A percentile compares a stretch with the other conserved stretches of the same genome.
Conservation (phyloP, 92 coral and sea anemone genomes). For the Chrysogorgia sp. region DNA sequence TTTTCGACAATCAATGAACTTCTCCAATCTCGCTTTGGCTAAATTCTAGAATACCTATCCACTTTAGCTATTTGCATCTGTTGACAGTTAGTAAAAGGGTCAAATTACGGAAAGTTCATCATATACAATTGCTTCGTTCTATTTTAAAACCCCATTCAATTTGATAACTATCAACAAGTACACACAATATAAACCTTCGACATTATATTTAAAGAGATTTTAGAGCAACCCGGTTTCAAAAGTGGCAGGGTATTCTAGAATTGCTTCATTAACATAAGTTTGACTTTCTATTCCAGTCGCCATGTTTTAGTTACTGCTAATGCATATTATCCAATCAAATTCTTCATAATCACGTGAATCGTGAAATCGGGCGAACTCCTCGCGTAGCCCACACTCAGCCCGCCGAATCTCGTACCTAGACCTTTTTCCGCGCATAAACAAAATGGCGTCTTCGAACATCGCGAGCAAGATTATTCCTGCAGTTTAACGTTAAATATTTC, state of each 20-base stretch:
- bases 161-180: no score
- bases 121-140: no score
- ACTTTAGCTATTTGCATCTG: no score
- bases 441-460: slow-evolving; percentile 18
- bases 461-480: neutral
- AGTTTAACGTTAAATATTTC: slow-evolving; percentile 27
- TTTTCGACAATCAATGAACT: slow-evolving; percentile 32
- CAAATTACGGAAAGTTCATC: no score
- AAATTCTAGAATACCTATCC: no score
- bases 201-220: no score
- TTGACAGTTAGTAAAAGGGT: no score
- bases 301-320: slow-evolving; percentile 21
- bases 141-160: no score
- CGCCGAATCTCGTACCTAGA: slow-evolving; percentile 1
- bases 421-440: slow-evolving; percentile 9
- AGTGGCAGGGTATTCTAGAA: no score
- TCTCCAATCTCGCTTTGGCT: slow-evolving; percentile 33
- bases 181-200: no score
- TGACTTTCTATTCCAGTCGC: slow-evolving; percentile 6
- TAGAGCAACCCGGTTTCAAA: no score
- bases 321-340: no score
- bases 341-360: neutral
- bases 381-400: slow-evolving; percentile 2
- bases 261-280: slow-evolving; percentile 8
- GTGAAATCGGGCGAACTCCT: neutral